Base-by-base conservation (phyloP, 2,888 invertebrate genomes). In the Hyles lineata region DNA sequence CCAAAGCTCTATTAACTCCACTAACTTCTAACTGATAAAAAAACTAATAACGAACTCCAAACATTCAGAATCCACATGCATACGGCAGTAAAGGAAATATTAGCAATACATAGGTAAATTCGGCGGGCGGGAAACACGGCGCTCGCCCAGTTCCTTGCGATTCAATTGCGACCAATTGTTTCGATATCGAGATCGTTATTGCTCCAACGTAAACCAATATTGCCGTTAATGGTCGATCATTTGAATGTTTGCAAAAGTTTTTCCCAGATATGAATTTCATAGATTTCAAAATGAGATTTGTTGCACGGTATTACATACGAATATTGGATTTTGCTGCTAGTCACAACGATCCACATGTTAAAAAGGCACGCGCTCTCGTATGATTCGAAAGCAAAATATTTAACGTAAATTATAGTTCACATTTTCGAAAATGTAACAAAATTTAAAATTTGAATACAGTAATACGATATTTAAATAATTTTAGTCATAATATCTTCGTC, bases 171-270 rank as follows among this genome's bases (percentile, higher is more conserved):
- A 73, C 70, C 80, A 75, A 85, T 89, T 88, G 85, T 89, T 88
- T 84, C 79, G 79, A 85, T 86, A 86, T 86, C 82, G 75, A 80
- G 80, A 86, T 87, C 87, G 87, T 89, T 88, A 87, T 85, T 85
- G 84, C 82, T 80, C 70, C 78, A 73, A 80, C 80, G 84, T 85
- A 86, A 87, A 85, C 84, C 85, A 87, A 88, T 89, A 89, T 84
- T 80, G 83, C 83, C 83, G 79, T 85, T 88, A 89, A 90, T 89
- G 87, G 85, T 79, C 82, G 76, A 78, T 84, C 83, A 88, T 91
- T 90, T 86, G 81, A 85, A 86, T 87, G 84, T 89, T 89, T 85
- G 83, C 83, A 80, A 74, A 81, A 70, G 74, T 80, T 87, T 85
- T 85, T 82, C 80, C 79, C 75, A 79, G 76, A 70, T 72, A 69